Conservation (phyloP, 2,888 invertebrate species). For the Epinotia brunnichana region DNA sequence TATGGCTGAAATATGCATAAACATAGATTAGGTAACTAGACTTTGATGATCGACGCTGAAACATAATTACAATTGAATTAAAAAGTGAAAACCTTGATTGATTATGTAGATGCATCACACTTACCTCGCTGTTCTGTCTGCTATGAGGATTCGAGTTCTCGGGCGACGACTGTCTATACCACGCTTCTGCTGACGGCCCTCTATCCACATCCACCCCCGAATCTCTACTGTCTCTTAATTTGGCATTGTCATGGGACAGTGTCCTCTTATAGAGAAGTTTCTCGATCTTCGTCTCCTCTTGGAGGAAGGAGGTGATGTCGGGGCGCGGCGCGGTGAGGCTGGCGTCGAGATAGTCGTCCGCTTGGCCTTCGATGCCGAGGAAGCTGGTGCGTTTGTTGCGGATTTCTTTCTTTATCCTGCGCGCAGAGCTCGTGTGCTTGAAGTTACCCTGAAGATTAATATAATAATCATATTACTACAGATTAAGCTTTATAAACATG, state of each 20-base stretch:
- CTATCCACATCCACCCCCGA: conserved; percentile 90
- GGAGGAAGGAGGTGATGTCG: conserved; percentile 91
- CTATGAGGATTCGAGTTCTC: conserved; percentile 87
- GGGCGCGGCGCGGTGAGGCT: conserved; percentile 89
- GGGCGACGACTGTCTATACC: conserved; percentile 82
- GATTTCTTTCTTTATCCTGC: conserved; percentile 93
- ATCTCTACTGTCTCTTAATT: conserved; percentile 87
- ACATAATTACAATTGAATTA: neutral
- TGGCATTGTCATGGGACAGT: conserved; percentile 87
- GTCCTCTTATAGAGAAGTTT: conserved; percentile 90
- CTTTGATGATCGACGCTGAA: neutral
- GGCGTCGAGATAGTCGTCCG: conserved; percentile 87
- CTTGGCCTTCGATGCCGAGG: conserved; percentile 90
- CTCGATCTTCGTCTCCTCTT: conserved; percentile 90
- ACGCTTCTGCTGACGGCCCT: conserved; percentile 83
- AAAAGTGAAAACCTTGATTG: neutral
- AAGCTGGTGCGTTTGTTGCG: conserved; percentile 93
- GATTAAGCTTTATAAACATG: neutral
- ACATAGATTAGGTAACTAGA: neutral
- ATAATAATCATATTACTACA: neutral
- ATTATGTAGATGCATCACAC: conserved; percentile 29
- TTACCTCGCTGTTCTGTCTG: conserved; percentile 90
- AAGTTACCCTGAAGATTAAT: conserved; percentile 80
- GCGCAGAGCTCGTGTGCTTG: conserved; percentile 91
- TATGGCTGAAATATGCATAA: conserved; percentile 81